phyloP scores from a whole-genome alignment of 2,888 invertebrate species.

The Oxycera nigricornis region DNA sequence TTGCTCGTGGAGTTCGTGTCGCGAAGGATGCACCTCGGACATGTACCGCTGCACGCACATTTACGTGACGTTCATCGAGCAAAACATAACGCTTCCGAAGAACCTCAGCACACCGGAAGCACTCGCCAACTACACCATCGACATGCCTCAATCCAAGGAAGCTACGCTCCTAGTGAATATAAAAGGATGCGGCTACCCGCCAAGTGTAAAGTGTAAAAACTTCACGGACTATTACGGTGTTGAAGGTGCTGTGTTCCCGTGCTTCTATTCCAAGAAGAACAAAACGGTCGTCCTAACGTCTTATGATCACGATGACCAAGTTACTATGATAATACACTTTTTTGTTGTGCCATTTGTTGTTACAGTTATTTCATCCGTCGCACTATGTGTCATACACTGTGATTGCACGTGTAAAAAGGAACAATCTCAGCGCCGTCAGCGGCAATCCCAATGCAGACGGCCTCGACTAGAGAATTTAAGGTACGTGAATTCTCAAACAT shows the following conservation, averaged over 20 bases:
- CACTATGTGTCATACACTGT: conserved; percentile 86
- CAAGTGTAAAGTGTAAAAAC: conserved; percentile 82
- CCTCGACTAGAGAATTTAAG: conserved; percentile 67
- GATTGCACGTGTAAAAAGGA: conserved; percentile 78
- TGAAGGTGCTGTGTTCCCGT: conserved; percentile 79
- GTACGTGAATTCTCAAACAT: no score
- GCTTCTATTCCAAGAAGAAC: conserved; percentile 86
- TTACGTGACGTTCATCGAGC: conserved; percentile 66
- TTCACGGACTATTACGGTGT: conserved; percentile 78
- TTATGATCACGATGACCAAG: conserved; percentile 83
- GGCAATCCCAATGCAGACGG: conserved; percentile 64
- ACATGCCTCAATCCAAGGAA: conserved; percentile 62
- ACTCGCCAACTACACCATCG: conserved; percentile 58
- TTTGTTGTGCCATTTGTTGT: conserved; percentile 84
- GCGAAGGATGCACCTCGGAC: conserved; percentile 89
- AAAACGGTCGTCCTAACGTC: conserved; percentile 82
- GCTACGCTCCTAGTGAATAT: conserved; percentile 80
- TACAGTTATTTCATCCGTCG: conserved; percentile 83
- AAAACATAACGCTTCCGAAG: conserved; percentile 61
- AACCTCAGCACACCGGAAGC: conserved; percentile 57
- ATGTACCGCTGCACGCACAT: conserved; percentile 73
- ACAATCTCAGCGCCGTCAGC: conserved; percentile 68
- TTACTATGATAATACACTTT: conserved; percentile 82
- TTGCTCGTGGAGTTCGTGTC: conserved; percentile 90
- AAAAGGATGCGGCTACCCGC: conserved; percentile 91